phyloP scores from a whole-genome alignment of 1,140 invertebrate genomes.

The Calephelis nemesis region DNA sequence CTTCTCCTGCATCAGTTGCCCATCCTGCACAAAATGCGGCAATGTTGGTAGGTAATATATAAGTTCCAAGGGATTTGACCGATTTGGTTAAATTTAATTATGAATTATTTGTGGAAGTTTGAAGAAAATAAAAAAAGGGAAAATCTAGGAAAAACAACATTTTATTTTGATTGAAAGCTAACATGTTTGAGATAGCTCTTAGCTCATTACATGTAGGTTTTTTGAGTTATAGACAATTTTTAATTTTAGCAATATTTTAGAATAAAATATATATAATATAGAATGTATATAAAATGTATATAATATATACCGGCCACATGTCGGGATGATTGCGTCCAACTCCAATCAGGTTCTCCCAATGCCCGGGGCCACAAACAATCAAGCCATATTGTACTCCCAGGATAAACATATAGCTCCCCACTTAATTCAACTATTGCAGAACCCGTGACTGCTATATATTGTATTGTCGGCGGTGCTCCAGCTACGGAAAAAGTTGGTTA shows the following conservation, averaged over 20 bases:
- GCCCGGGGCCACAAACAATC: constrained; percentile 89
- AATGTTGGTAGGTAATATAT: too few relatives aligned
- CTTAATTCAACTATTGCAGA: constrained; percentile 89
- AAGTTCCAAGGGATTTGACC: too few relatives aligned
- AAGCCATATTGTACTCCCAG: constrained; percentile 89
- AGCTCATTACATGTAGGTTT: too few relatives aligned
- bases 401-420: constrained; percentile 88
- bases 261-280: too few relatives aligned
- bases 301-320: constrained; percentile 84
- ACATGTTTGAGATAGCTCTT: too few relatives aligned
- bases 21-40: constrained; percentile 82
- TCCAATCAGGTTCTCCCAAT: constrained; percentile 91
- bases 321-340: constrained; percentile 90
- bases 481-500: constrained; percentile 74
- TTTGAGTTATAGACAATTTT: too few relatives aligned
- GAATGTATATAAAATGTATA: not conserved
- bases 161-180: too few relatives aligned
- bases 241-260: too few relatives aligned
- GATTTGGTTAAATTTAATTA: too few relatives aligned
- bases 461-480: constrained; percentile 90
- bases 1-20: constrained; percentile 87
- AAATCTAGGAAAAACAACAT: too few relatives aligned
- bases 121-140: too few relatives aligned
- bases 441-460: constrained; percentile 88
- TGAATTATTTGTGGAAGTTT: too few relatives aligned